phyloP scores from a whole-genome alignment of 2,113 vertebrate genomes.

The Anarrhichthys ocellatus region DNA sequence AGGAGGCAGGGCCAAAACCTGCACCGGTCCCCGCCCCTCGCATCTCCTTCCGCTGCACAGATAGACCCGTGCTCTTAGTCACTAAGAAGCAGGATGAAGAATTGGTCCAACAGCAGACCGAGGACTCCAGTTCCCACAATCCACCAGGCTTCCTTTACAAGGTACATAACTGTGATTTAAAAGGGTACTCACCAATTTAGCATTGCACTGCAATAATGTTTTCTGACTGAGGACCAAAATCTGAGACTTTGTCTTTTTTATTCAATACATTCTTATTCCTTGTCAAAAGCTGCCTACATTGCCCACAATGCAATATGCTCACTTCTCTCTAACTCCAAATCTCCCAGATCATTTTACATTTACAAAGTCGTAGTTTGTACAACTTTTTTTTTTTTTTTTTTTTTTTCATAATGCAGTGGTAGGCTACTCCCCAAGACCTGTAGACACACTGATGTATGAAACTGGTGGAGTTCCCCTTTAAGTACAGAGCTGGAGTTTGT shows the following conservation, averaged over 20 bases:
- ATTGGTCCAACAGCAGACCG: not conserved
- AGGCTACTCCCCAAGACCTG: not conserved
- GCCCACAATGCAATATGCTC: not conserved
- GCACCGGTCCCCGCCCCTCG: constrained; percentile 73
- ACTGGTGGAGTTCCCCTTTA: not conserved
- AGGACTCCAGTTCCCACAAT: constrained; percentile 37
- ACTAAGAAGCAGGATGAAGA: constrained; percentile 4
- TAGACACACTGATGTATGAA: not conserved
- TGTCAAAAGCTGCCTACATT: not conserved
- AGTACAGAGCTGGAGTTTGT: not conserved
- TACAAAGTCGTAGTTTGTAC: not conserved
- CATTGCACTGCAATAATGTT: not conserved
- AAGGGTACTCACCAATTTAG: not conserved
- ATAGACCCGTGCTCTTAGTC: not conserved
- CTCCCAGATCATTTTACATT: not conserved
- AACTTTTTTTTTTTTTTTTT: not conserved
- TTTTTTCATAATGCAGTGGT: not conserved
- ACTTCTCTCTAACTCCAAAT: not conserved
- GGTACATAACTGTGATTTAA: constrained; percentile 48
- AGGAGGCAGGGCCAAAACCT: constrained; percentile 34
- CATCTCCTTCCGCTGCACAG: constrained; percentile 54
- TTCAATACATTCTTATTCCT: not conserved
- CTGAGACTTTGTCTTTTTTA: no score
- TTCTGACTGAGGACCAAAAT: not conserved
- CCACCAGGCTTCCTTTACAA: constrained; percentile 76